Percentiles rank a stretch among this genome's conserved stretches.
Evolutionary conservation across 2,113 vertebrate species (phyloP).

Genomic region (western clawed frog (Xenopus tropicalis)): DNA sequence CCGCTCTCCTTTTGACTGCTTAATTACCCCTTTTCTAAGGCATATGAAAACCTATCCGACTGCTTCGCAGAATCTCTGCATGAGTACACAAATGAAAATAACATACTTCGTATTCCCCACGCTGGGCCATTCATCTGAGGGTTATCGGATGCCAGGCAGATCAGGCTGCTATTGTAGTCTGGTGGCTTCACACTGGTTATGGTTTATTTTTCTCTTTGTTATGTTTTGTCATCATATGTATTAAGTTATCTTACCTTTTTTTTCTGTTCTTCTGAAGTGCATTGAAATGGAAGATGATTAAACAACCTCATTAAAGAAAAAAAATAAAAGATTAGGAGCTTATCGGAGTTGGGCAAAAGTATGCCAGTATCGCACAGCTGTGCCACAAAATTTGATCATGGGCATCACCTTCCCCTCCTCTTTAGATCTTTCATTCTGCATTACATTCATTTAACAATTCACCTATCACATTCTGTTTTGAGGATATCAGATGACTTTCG

Average conservation of each 20-base stretch:
- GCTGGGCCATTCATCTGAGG: constrained; percentile 18
- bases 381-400: constrained; percentile 31
- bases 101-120: constrained; percentile 32
- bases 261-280: constrained; percentile 27
- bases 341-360: constrained; percentile 21
- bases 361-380: constrained; percentile 33
- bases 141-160: constrained; percentile 42
- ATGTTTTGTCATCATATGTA: constrained; percentile 42
- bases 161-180: constrained; percentile 31
- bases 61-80: constrained; percentile 36
- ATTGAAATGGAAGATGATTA: constrained; percentile 22
- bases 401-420: constrained; percentile 10
- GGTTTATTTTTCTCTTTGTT: constrained; percentile 43
- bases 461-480: constrained; percentile 32
- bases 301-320: constrained; percentile 22
- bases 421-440: constrained; percentile 31
- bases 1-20: constrained; percentile 18
- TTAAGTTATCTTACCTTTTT: constrained; percentile 37
- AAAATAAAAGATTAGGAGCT: constrained; percentile 22
- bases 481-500: constrained; percentile 27
- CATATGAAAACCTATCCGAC: constrained; percentile 39
- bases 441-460: constrained; percentile 41
- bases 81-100: constrained; percentile 43
- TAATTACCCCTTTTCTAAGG: constrained; percentile 35
- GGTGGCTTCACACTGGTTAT: constrained; percentile 28